Percentiles rank a stretch among this genome's conserved stretches.
Conservation (phyloP, 2,888 invertebrate species). For the Leucania comma region DNA sequence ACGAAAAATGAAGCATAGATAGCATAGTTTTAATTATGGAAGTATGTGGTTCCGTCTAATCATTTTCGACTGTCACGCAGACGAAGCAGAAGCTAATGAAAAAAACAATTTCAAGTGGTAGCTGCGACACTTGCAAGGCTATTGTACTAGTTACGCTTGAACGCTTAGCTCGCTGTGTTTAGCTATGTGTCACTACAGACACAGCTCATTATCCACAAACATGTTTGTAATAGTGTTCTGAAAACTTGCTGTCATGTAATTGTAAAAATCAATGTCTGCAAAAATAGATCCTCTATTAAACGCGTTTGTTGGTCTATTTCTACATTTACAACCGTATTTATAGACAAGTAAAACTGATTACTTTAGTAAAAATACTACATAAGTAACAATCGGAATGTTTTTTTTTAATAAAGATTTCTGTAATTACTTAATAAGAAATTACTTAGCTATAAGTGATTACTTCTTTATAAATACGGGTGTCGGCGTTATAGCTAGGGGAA, state of each 20-base stretch:
- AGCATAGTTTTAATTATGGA: background rate
- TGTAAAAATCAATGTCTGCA: background rate
- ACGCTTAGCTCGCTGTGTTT: conserved; percentile 23
- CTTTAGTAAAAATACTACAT: too few species aligned
- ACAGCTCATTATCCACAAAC: conserved; percentile 28
- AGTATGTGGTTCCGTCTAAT: background rate
- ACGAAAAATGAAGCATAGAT: too few species aligned
- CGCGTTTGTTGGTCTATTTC: too few species aligned
- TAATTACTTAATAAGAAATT: too few species aligned
- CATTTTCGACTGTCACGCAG: background rate
- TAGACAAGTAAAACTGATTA: too few species aligned
- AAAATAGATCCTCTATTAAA: too few species aligned
- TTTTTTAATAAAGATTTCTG: too few species aligned
- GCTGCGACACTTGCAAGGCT: background rate
- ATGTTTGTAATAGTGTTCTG: background rate
- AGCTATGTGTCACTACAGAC: conserved; percentile 22
- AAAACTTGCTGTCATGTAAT: conserved; percentile 15
- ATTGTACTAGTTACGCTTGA: conserved; percentile 36
- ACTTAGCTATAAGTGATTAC: too few species aligned
- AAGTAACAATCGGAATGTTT: too few species aligned
- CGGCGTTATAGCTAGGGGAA: too few species aligned
- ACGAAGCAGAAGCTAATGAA: background rate
- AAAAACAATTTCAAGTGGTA: background rate
- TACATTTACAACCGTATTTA: too few species aligned
- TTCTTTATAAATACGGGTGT: too few species aligned